Evolutionary conservation across 2,888 invertebrate genomes (phyloP).

Genomic region (Steinernema hermaphroditum): DNA sequence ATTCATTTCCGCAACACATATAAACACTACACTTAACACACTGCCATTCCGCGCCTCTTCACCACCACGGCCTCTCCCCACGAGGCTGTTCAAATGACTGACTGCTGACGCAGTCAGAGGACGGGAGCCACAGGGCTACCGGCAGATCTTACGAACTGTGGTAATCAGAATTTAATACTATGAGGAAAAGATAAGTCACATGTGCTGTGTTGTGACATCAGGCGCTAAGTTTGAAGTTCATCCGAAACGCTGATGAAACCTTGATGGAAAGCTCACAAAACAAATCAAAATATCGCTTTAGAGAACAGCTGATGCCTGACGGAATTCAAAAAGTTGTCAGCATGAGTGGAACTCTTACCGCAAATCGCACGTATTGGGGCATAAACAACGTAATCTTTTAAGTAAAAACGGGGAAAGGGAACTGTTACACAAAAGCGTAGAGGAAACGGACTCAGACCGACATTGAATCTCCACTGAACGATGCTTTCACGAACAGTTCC

Average conservation of each 20-base stretch:
- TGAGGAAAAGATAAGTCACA: neutral
- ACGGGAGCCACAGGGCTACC: neutral
- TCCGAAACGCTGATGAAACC: neutral
- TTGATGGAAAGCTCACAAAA: slow-evolving; percentile 8
- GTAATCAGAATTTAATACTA: too few species aligned
- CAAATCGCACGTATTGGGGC: too few species aligned
- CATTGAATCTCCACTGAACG: too few species aligned
- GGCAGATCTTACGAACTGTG: neutral
- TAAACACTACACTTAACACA: slow-evolving; percentile 28
- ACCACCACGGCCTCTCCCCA: neutral
- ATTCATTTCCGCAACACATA: slow-evolving; percentile 27
- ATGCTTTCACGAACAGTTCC: too few species aligned
- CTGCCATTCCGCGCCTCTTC: neutral
- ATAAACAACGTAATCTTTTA: too few species aligned
- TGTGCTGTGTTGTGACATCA: neutral
- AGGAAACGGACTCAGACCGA: too few species aligned
- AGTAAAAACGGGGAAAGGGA: too few species aligned
- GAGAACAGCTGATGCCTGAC: neutral
- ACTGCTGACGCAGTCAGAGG: neutral
- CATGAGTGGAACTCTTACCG: too few species aligned
- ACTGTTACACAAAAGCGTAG: too few species aligned
- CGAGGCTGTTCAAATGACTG: neutral
- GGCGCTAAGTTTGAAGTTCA: too few species aligned
- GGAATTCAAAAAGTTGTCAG: too few species aligned
- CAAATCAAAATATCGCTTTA: neutral